These are phyloP conservation scores for Hucho hucho DNA, from an alignment of 2,113 vertebrate species.

Conservation along the genomic window DNA sequence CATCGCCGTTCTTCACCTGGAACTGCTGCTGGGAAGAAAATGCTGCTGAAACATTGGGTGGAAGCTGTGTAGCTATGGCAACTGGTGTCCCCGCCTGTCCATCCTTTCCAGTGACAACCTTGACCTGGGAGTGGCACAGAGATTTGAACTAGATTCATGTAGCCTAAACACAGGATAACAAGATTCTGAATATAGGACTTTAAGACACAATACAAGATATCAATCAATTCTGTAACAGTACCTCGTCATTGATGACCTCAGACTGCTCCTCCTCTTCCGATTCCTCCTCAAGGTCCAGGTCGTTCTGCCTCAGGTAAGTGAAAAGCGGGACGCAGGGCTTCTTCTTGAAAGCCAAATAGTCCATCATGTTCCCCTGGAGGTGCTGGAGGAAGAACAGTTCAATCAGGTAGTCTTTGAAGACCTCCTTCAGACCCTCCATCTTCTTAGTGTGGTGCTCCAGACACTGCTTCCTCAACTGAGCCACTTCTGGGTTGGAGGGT, in stretches of 20 bases:
- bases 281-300: conserved; percentile 94
- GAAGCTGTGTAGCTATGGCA: conserved; percentile 97
- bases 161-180: background rate
- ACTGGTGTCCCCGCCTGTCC: conserved; percentile 94
- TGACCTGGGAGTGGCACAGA: conserved; percentile 85
- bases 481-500: conserved; percentile 87
- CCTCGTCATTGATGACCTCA: conserved; percentile 95
- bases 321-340: conserved; percentile 91
- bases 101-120: conserved; percentile 95
- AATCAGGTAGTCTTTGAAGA: conserved; percentile 90
- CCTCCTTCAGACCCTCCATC: conserved; percentile 87
- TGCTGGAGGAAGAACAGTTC: conserved; percentile 98
- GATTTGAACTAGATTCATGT: conserved; percentile 25
- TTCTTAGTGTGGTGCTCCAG: conserved; percentile 89
- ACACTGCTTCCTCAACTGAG: conserved; percentile 90
- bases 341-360: conserved; percentile 94
- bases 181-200: background rate
- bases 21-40: conserved; percentile 89
- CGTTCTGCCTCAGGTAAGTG: conserved; percentile 91
- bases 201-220: background rate
- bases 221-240: conserved; percentile 55
- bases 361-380: conserved; percentile 99
- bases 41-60: conserved; percentile 93
- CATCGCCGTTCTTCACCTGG: conserved; percentile 75
- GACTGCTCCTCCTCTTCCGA: conserved; percentile 96